phyloP scores from a whole-genome alignment of 2,797 vertebrate species.

The Ataeniobius toweri region DNA sequence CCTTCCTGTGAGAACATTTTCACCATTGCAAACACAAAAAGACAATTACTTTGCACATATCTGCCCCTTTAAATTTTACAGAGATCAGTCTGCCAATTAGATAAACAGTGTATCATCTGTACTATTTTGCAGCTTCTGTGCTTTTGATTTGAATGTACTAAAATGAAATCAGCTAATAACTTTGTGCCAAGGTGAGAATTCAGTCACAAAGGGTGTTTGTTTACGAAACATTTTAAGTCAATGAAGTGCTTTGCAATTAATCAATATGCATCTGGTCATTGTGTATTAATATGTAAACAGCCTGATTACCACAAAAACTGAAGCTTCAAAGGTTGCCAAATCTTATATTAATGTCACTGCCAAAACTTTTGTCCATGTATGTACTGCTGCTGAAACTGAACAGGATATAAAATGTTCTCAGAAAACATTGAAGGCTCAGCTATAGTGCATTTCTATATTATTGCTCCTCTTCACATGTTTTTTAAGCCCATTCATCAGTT shows the following conservation, averaged over 20 bases:
- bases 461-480: constrained; percentile 14
- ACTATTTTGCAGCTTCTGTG: neutral
- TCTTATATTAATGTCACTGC: neutral
- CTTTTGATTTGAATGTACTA: neutral
- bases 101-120: neutral
- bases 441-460: constrained; percentile 25
- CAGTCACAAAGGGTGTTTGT: neutral
- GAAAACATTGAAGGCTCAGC: neutral
- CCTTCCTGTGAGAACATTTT: too few relatives aligned
- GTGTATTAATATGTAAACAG: neutral
- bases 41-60: too few relatives aligned
- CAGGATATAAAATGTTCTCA: neutral
- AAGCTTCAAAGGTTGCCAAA: neutral
- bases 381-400: neutral
- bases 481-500: constrained; percentile 7
- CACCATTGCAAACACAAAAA: too few relatives aligned
- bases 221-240: too few relatives aligned
- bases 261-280: too few relatives aligned
- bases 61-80: too few relatives aligned
- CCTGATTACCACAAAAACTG: neutral
- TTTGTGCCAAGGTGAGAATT: neutral
- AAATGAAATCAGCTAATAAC: neutral
- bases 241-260: too few relatives aligned
- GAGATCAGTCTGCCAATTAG: too few relatives aligned
- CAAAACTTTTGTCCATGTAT: neutral